Percentiles rank a stretch among this genome's conserved stretches.
Evolutionary conservation across 2,888 invertebrate species (phyloP).

Genomic region (Drosophila anomelani): DNA sequence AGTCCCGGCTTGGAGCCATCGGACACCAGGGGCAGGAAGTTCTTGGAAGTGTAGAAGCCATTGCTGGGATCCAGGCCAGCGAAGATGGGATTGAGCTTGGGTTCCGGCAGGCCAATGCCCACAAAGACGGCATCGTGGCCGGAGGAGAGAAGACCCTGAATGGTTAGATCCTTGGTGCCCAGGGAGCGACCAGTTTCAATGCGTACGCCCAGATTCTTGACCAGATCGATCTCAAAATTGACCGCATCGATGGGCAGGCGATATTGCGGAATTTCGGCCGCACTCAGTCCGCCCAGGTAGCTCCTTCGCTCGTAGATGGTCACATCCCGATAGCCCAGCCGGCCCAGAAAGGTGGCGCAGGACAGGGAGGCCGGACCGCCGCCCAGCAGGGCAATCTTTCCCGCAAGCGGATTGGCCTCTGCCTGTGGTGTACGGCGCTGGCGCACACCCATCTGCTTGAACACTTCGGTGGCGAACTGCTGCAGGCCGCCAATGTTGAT

Average conservation of each 20-base stretch:
- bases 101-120: conserved; percentile 95
- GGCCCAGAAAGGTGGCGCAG: conserved; percentile 97
- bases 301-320: conserved; percentile 96
- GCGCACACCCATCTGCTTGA: conserved; percentile 96
- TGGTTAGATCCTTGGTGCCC: conserved; percentile 89
- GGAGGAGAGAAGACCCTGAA: conserved; percentile 88
- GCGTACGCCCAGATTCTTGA: conserved; percentile 96
- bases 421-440: conserved; percentile 93
- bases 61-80: conserved; percentile 89
- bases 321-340: conserved; percentile 95
- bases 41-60: conserved; percentile 98
- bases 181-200: conserved; percentile 91
- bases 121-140: conserved; percentile 93
- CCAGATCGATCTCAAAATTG: conserved; percentile 95
- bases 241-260: conserved; percentile 96
- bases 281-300: conserved; percentile 96
- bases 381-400: conserved; percentile 93
- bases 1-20: conserved; percentile 95
- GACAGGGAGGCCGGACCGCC: conserved; percentile 98
- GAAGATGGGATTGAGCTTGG: conserved; percentile 93
- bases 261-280: conserved; percentile 98
- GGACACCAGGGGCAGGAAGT: conserved; percentile 95
- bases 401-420: conserved; percentile 84
- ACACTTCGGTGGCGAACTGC: conserved; percentile 98
- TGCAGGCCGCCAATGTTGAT: conserved; percentile 99